These are phyloP conservation scores for Okamejei kenojei DNA, from an alignment of 2,797 vertebrate species.

Conservation along the genomic window DNA sequence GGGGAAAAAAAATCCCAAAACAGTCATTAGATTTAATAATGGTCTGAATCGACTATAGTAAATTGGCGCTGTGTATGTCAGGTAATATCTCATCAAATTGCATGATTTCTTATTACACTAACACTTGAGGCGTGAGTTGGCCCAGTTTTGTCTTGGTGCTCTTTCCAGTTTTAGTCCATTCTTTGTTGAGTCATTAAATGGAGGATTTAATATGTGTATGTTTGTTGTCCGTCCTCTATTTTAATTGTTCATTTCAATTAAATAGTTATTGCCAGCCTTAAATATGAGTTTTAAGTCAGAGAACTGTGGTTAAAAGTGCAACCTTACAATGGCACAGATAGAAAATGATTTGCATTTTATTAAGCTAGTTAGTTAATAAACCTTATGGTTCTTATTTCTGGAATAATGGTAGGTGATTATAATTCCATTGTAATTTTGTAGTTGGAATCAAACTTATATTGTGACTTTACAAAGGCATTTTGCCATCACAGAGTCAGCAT, in stretches of 20 bases:
- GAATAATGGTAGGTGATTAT: neutral
- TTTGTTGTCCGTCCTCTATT: neutral
- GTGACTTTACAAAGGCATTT: neutral
- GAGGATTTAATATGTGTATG: neutral
- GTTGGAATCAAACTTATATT: neutral
- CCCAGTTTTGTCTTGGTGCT: neutral
- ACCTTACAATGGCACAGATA: neutral
- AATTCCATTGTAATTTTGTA: neutral
- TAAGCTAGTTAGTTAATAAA: neutral
- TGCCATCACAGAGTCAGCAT: neutral
- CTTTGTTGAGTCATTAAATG: neutral
- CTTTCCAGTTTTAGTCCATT: neutral
- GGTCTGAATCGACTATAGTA: neutral
- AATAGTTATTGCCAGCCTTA: neutral
- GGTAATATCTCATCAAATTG: neutral
- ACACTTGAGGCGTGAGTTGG: neutral
- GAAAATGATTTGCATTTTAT: conserved; percentile 1
- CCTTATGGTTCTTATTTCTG: neutral
- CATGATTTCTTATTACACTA: neutral
- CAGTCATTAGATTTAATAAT: neutral
- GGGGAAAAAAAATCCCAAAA: neutral
- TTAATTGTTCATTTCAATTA: neutral
- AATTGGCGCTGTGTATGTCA: neutral
- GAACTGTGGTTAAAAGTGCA: conserved; percentile 5
- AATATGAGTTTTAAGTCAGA: neutral